Conservation (phyloP, 2,113 vertebrate species). For the Eptatretus burgeri region DNA sequence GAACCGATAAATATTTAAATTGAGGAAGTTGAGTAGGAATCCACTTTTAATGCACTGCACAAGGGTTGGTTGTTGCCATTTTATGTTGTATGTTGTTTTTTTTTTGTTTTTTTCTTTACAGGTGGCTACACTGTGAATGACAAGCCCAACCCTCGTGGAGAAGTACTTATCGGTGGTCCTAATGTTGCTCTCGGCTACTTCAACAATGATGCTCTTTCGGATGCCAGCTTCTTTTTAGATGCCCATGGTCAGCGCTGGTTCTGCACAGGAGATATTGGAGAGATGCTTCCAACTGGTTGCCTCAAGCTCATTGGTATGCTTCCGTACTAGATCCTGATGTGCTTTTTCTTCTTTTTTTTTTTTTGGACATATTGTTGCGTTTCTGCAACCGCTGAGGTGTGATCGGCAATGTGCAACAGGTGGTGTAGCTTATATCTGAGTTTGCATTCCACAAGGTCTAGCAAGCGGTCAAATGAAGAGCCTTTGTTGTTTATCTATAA, state of each 20-base stretch:
- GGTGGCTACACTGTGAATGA: slow-evolving; percentile 64
- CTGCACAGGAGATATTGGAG: slow-evolving; percentile 74
- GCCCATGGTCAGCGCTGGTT: slow-evolving; percentile 68
- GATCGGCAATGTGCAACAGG: neutral
- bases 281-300: slow-evolving; percentile 63
- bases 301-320: slow-evolving; percentile 60
- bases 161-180: slow-evolving; percentile 63
- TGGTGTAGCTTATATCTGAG: neutral
- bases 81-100: neutral
- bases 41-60: neutral
- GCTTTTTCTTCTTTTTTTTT: neutral
- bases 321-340: neutral
- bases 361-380: neutral
- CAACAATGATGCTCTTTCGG: slow-evolving; percentile 27
- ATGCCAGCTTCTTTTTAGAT: slow-evolving; percentile 44
- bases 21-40: neutral
- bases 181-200: slow-evolving; percentile 84
- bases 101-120: slow-evolving; percentile 12
- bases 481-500: no score
- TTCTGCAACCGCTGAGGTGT: neutral
- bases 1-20: neutral
- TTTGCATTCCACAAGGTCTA: no score
- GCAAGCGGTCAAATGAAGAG: no score
- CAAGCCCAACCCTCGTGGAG: slow-evolving; percentile 60
- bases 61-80: no score